Evolutionary conservation across 2,888 invertebrate genomes (phyloP).

Genomic region (Allacma fusca): DNA sequence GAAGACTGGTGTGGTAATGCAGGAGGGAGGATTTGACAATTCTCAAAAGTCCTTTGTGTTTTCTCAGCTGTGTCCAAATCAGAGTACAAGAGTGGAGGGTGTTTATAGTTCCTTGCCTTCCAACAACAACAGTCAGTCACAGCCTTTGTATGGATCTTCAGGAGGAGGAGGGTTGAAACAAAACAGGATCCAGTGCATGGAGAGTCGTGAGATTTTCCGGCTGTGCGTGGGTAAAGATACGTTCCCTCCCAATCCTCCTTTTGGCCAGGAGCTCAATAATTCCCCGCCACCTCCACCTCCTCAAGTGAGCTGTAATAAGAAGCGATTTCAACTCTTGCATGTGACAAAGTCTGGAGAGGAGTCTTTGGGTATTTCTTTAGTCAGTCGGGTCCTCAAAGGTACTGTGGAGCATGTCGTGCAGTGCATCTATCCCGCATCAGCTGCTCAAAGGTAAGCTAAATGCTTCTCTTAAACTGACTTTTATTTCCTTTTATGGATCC

Average conservation of each 20-base stretch:
- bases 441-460: slow-evolving; percentile 54
- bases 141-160: slow-evolving; percentile 5
- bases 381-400: slow-evolving; percentile 20
- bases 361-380: slow-evolving; percentile 53
- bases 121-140: slow-evolving; percentile 3
- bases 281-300: slow-evolving; percentile 52
- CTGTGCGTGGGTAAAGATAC: slow-evolving; percentile 50
- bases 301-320: slow-evolving; percentile 49
- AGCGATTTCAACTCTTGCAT: slow-evolving; percentile 58
- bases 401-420: slow-evolving; percentile 53
- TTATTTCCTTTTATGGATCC: not conserved
- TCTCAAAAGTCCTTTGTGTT: slow-evolving; percentile 25
- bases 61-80: slow-evolving; percentile 42
- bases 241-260: slow-evolving; percentile 4
- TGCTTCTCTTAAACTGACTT: not conserved
- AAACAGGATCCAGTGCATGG: slow-evolving; percentile 56
- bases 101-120: not conserved
- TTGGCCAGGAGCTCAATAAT: not conserved
- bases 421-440: slow-evolving; percentile 50
- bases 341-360: slow-evolving; percentile 55
- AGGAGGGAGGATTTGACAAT: too few species aligned
- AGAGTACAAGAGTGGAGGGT: not conserved
- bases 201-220: slow-evolving; percentile 59
- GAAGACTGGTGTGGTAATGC: not conserved
- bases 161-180: too few species aligned